phyloP scores from a whole-genome alignment of 30 jellyfish, hydroid and myxozoan genomes.

The Phacellophora camtschatica region DNA sequence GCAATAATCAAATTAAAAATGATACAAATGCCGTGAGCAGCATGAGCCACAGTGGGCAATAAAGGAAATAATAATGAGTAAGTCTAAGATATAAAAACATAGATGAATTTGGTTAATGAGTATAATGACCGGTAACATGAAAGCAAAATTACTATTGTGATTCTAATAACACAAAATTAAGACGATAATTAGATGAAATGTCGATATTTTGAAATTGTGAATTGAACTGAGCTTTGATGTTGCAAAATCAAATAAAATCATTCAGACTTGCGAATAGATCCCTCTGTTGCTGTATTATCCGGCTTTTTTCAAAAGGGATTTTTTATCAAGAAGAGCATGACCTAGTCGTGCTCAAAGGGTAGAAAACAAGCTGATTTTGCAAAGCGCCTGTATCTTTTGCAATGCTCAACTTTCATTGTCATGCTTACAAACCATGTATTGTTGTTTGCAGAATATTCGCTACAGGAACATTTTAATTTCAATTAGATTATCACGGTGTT shows the following conservation, averaged over 20 bases:
- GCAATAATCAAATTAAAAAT: not conserved
- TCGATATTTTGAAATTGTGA: conserved; percentile 26
- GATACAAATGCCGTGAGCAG: not conserved
- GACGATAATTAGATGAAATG: conserved; percentile 1
- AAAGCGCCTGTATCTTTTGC: conserved; percentile 32
- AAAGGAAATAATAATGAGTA: not conserved
- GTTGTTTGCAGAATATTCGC: conserved; percentile 11
- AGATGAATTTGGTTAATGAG: conserved; percentile 4
- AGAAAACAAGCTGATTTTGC: not conserved
- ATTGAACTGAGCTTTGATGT: conserved; percentile 27
- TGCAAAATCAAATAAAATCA: not conserved
- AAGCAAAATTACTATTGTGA: conserved; percentile 24
- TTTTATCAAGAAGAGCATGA: conserved; percentile 32
- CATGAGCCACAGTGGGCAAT: not conserved
- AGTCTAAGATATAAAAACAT: conserved; percentile 5
- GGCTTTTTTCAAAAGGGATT: conserved; percentile 1
- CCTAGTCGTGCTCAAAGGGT: conserved; percentile 30
- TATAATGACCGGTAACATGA: conserved; percentile 49
- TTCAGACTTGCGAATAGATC: conserved; percentile 29
- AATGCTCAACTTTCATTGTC: not conserved
- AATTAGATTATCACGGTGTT: conserved; percentile 9
- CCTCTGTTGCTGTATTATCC: conserved; percentile 43
- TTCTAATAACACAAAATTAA: not conserved
- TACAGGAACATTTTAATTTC: not conserved
- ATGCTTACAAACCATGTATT: not conserved